Evolutionary conservation across 2,113 vertebrate species (phyloP).

Genomic region (Zosterops hypoxanthus): DNA sequence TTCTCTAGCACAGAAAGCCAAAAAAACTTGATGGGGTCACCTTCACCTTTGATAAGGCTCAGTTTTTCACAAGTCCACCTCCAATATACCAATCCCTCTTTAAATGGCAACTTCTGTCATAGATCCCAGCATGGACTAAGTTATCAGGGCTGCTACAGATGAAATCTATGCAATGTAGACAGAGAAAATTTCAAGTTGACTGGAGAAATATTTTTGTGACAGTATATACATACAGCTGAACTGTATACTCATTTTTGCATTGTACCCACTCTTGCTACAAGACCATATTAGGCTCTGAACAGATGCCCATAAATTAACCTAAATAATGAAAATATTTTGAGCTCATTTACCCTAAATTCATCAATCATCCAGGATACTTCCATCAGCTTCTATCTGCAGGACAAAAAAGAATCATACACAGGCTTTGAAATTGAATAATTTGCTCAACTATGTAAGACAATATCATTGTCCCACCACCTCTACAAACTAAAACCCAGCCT

Average conservation of each 20-base stretch:
- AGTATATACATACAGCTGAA: neutral
- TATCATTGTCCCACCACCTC: neutral
- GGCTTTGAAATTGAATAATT: neutral
- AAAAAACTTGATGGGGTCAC: neutral
- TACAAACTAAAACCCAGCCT: conserved; percentile 1
- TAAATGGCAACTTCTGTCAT: neutral
- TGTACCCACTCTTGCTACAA: neutral
- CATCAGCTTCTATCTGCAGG: neutral
- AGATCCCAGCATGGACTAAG: neutral
- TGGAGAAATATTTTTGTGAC: neutral
- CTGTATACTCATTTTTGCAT: neutral
- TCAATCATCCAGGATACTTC: conserved; percentile 9
- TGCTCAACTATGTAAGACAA: conserved; percentile 25
- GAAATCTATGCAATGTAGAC: neutral
- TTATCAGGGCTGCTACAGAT: neutral
- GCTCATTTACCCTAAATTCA: neutral
- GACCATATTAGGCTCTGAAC: neutral
- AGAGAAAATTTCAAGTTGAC: neutral
- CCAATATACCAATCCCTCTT: neutral
- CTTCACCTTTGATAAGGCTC: neutral
- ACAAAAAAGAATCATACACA: neutral
- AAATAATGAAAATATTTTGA: neutral
- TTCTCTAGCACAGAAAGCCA: neutral
- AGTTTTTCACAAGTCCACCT: neutral
- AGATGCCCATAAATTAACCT: neutral